These are phyloP conservation scores for Cynopterus sphinx DNA, from an alignment of 2,797 vertebrate species.

Conservation along the genomic window DNA sequence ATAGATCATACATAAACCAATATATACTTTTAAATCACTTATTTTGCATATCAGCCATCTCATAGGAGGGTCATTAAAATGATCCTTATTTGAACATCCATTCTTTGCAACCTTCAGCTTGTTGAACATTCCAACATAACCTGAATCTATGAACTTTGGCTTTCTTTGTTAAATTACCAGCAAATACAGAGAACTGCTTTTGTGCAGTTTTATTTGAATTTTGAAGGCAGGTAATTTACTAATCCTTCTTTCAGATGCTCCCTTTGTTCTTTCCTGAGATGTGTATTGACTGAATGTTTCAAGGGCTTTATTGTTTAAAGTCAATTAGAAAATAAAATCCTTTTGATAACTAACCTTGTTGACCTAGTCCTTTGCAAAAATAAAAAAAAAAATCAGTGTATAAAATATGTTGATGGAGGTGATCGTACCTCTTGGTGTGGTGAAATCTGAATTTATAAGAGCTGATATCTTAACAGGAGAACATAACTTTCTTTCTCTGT, in stretches of 20 bases:
- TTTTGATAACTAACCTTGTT: constrained; percentile 72
- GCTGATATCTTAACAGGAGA: constrained; percentile 39
- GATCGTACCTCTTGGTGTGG: constrained; percentile 11
- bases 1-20: background rate
- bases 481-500: background rate
- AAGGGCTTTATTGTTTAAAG: constrained; percentile 70
- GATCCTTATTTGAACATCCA: constrained; percentile 7
- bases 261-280: constrained; percentile 74
- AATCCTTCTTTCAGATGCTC: constrained; percentile 69
- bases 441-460: constrained; percentile 32
- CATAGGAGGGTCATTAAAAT: background rate
- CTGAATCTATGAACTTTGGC: background rate
- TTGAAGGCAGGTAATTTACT: constrained; percentile 66
- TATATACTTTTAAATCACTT: background rate
- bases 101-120: background rate
- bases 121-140: constrained; percentile 8
- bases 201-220: constrained; percentile 64
- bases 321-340: constrained; percentile 74
- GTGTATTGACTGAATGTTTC: constrained; percentile 75
- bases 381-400: constrained; percentile 32
- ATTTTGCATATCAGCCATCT: background rate
- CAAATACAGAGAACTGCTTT: constrained; percentile 29
- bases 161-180: constrained; percentile 51
- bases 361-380: constrained; percentile 55
- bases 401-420: constrained; percentile 58